phyloP scores from a whole-genome alignment of 2,888 invertebrate species.

The Synergus japonicus region DNA sequence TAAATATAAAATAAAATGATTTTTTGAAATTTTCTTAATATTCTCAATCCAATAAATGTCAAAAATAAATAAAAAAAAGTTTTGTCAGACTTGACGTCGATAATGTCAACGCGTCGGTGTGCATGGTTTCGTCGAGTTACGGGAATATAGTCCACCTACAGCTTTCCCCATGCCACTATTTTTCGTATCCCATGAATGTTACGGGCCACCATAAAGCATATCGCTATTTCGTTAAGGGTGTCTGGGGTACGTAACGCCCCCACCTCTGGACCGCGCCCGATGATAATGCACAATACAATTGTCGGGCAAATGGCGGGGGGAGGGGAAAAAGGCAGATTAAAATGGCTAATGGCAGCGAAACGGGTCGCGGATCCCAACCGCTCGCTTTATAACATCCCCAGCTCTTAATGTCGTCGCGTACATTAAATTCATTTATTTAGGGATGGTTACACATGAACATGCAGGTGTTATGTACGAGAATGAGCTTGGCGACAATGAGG shows the following conservation, averaged over 20 bases:
- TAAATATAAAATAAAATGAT: no score
- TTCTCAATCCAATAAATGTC: no score
- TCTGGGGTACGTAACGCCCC: slow-evolving; percentile 51
- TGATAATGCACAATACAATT: slow-evolving; percentile 51
- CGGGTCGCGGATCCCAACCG: slow-evolving; percentile 37
- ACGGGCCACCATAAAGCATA: slow-evolving; percentile 66
- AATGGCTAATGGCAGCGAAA: slow-evolving; percentile 55
- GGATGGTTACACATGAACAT: slow-evolving; percentile 26
- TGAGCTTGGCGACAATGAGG: slow-evolving; percentile 27
- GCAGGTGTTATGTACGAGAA: slow-evolving; percentile 26
- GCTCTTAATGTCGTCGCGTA: slow-evolving; percentile 39
- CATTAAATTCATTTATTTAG: slow-evolving; percentile 35
- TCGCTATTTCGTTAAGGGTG: slow-evolving; percentile 62
- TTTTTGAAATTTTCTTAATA: no score
- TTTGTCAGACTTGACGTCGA: no score
- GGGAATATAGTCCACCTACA: slow-evolving; percentile 59
- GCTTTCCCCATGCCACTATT: slow-evolving; percentile 46
- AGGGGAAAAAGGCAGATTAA: slow-evolving; percentile 57
- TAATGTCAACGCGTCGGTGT: slow-evolving; percentile 52
- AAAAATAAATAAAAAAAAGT: no score
- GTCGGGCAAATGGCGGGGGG: slow-evolving; percentile 44
- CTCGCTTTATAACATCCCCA: slow-evolving; percentile 46
- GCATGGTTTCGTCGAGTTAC: slow-evolving; percentile 61
- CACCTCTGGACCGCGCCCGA: slow-evolving; percentile 16
- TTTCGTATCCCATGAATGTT: slow-evolving; percentile 59